Evolutionary conservation across 2,888 invertebrate species (phyloP).

Genomic region (Imbricaverruca yamaguchii): DNA sequence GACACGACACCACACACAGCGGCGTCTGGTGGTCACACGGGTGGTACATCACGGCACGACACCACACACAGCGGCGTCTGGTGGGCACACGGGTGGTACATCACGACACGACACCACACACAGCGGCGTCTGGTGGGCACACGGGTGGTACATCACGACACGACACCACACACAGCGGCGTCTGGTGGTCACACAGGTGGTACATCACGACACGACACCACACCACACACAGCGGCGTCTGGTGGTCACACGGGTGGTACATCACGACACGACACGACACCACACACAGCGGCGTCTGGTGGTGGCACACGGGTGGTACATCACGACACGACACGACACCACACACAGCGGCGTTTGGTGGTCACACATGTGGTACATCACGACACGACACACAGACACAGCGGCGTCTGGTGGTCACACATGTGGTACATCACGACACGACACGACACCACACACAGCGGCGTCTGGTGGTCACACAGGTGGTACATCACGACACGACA

Average conservation of each 20-base stretch:
- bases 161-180: not conserved
- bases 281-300: not conserved
- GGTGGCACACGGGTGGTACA: not conserved
- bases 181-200: too few relatives aligned
- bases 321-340: not conserved
- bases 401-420: not conserved
- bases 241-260: not conserved
- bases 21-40: not conserved
- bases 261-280: not conserved
- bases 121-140: not conserved
- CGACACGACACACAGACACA: not conserved
- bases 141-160: too few relatives aligned
- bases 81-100: not conserved
- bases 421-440: not conserved
- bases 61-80: not conserved
- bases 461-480: too few relatives aligned
- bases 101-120: too few relatives aligned
- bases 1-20: not conserved
- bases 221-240: not conserved
- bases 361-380: too few relatives aligned
- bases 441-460: not conserved
- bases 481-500: too few relatives aligned
- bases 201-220: too few relatives aligned
- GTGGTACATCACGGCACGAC: not conserved
- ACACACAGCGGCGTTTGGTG: not conserved